Conservation (phyloP, 2,797 vertebrate genomes). For the Podarcis lilfordi region DNA sequence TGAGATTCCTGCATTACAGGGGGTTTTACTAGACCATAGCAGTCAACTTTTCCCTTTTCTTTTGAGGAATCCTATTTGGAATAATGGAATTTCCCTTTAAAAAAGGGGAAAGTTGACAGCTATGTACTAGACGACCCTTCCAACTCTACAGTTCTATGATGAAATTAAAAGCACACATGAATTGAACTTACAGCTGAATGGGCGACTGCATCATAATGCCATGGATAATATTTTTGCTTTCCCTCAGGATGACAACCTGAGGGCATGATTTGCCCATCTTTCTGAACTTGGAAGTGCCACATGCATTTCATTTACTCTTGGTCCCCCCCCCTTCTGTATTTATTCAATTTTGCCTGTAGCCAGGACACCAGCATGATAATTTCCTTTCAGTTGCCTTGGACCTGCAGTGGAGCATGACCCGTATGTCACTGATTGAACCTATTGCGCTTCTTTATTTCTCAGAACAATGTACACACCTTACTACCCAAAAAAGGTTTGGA, state of each 20-base stretch:
- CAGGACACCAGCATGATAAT: slow-evolving; percentile 10
- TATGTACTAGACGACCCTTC: not conserved
- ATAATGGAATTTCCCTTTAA: too few species aligned
- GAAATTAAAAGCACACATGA: not conserved
- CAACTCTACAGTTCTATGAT: not conserved
- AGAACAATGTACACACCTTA: slow-evolving; percentile 49
- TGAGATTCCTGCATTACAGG: too few species aligned
- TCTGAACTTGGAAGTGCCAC: not conserved
- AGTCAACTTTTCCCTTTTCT: too few species aligned
- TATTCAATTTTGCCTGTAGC: not conserved
- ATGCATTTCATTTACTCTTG: not conserved
- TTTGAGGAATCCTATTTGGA: too few species aligned
- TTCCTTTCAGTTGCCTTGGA: slow-evolving; percentile 38
- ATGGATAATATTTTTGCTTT: not conserved
- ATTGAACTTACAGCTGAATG: not conserved
- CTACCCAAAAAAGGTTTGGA: slow-evolving; percentile 53
- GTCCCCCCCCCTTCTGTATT: not conserved
- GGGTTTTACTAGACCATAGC: not conserved
- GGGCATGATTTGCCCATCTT: not conserved
- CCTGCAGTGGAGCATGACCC: slow-evolving; percentile 38
- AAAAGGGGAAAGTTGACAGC: too few species aligned
- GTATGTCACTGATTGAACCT: slow-evolving; percentile 34
- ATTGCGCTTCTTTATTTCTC: slow-evolving; percentile 55
- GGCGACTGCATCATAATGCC: not conserved
- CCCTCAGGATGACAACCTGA: not conserved